Base-by-base conservation (phyloP, 2,888 invertebrate genomes). In the Eubasilissa splendida region DNA sequence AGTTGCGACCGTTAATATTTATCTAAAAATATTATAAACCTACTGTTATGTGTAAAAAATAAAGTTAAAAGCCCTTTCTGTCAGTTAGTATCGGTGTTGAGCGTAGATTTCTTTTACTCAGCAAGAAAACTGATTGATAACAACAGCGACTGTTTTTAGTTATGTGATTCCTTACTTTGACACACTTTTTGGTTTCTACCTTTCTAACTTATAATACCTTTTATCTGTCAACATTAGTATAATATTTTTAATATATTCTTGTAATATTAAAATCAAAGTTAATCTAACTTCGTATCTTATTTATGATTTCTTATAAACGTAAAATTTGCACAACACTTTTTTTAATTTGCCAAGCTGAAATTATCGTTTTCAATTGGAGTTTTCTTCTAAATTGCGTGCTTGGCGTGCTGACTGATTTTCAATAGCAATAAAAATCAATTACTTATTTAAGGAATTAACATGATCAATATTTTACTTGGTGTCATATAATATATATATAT, bases 391-490 rank as follows among this genome's bases (percentile, higher is more conserved):
- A 90, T 91, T 90, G 90, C 90, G 90, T 91, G 91, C 91, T 91
- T 91, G 90, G 91, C 90, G 91, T 91, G 91, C 90, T 90, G 91
- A 90, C 91, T 91, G 91, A 91, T 91, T 91, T 91, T 91, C 91
- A 90, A 91, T 91, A 91, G 91, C 91, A 91, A 91, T 91, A 91
- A 91, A 90, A 90, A 90, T 90, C 90, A 91, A 90, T 90, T 90
- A 91, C 90, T 90, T 91, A 91, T 83, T 82, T 91, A 91, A 91
- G 90, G 89, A 90, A 90, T 91, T 90, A 77, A 90, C 90, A 91
- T 91, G 90, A 90, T 84, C 90, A 89, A 87, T 90, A 90, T 90
- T 91, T 90, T 90, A 90, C 90, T 91, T 89, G 90, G 89, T 91
- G 91, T 91, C 91, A 90, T 90, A 42, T 42, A 42, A 42, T 42